Evolutionary conservation across 2,797 vertebrate species (phyloP).

Genomic region (Gila robusta): DNA sequence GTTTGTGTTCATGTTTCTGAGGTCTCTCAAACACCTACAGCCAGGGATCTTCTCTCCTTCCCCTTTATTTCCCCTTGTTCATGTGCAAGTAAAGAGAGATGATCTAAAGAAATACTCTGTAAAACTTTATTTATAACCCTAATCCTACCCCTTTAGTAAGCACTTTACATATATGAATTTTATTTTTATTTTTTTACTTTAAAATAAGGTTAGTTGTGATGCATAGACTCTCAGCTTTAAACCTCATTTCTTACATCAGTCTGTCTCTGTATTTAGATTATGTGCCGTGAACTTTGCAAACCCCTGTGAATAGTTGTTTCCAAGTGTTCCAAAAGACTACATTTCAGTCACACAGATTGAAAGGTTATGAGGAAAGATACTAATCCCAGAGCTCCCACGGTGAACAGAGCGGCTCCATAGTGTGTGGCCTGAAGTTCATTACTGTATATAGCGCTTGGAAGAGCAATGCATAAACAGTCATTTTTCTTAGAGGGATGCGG

Average conservation of each 20-base stretch:
- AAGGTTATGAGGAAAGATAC: constrained; percentile 21
- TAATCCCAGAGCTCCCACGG: constrained; percentile 23
- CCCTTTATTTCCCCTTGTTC: not conserved
- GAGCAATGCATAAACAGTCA: constrained; percentile 3
- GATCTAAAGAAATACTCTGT: not conserved
- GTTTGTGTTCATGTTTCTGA: not conserved
- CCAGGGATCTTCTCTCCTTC: not conserved
- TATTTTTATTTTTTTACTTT: not conserved
- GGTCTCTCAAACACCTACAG: not conserved
- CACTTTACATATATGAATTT: too few relatives aligned
- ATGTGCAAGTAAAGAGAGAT: not conserved
- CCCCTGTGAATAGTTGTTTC: not conserved
- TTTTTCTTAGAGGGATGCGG: not conserved
- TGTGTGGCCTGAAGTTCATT: constrained; percentile 16
- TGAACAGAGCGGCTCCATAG: not conserved
- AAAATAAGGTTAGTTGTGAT: not conserved
- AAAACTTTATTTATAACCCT: not conserved
- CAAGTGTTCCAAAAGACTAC: not conserved
- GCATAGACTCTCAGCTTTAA: not conserved
- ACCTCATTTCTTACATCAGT: not conserved
- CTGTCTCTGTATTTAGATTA: not conserved
- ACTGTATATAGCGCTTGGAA: not conserved
- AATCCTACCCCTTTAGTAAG: too few relatives aligned
- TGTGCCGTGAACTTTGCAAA: not conserved
- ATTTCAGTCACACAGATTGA: constrained; percentile 11